Percentiles rank a stretch among this genome's conserved stretches.
phyloP scores from a whole-genome alignment of 2,797 vertebrate genomes.

The Coendou prehensilis region DNA sequence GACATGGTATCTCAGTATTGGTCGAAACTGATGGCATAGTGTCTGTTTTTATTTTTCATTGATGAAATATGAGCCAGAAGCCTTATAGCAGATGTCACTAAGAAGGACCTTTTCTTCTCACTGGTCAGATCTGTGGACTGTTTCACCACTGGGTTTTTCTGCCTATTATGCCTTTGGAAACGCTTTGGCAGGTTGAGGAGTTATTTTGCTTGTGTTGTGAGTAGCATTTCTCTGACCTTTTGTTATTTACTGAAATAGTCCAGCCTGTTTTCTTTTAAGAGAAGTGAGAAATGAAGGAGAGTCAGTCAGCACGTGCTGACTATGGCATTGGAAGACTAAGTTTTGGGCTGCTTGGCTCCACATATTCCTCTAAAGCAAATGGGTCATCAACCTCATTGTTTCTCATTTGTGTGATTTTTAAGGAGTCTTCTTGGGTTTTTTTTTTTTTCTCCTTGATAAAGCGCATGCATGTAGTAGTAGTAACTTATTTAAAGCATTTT shows the following conservation, averaged over 20 bases:
- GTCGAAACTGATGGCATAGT: background rate
- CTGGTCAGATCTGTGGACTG: background rate
- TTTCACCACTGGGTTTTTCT: constrained; percentile 28
- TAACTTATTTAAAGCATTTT: constrained; percentile 21
- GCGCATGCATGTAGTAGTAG: background rate
- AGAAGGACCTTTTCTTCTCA: background rate
- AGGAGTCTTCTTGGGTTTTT: constrained; percentile 35
- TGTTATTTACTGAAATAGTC: constrained; percentile 87
- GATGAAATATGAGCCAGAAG: background rate
- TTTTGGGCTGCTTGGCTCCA: constrained; percentile 35
- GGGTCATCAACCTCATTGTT: background rate
- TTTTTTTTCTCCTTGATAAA: constrained; percentile 5
- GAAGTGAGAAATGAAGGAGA: constrained; percentile 85
- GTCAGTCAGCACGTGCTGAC: constrained; percentile 56
- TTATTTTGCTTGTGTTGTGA: constrained; percentile 87
- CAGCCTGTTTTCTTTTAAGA: constrained; percentile 87
- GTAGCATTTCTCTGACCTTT: constrained; percentile 85
- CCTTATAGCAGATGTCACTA: background rate
- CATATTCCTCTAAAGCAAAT: background rate
- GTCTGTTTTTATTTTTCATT: background rate
- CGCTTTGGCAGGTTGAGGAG: constrained; percentile 76
- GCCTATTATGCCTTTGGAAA: constrained; percentile 75
- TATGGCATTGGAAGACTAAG: constrained; percentile 22
- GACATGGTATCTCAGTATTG: fast-evolving
- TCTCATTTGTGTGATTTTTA: constrained; percentile 51